These are phyloP conservation scores for Datnioides undecimradiatus DNA, from an alignment of 2,113 vertebrate species.

Conservation along the genomic window DNA sequence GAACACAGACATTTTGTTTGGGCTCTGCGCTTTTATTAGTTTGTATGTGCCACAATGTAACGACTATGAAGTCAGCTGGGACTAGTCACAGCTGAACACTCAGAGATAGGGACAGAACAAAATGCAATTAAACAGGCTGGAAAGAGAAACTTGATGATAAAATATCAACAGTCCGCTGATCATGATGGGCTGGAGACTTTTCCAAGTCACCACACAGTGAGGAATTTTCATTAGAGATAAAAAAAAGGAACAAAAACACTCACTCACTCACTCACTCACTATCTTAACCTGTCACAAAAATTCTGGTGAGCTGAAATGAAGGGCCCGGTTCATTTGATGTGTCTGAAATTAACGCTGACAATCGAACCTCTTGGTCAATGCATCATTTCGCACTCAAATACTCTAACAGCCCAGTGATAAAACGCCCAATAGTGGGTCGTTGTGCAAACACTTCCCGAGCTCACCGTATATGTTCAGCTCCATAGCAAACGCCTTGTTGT, in stretches of 20 bases:
- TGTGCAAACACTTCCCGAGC: conserved; percentile 23
- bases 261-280: conserved; percentile 40
- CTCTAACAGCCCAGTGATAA: conserved; percentile 22
- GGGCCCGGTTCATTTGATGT: conserved; percentile 19
- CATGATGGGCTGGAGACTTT: conserved; percentile 4
- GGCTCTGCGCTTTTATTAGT: conserved; percentile 4
- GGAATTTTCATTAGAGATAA: conserved; percentile 25
- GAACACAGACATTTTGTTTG: conserved; percentile 27
- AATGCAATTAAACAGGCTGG: conserved; percentile 31
- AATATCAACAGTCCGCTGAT: conserved; percentile 25
- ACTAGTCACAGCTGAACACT: conserved; percentile 24
- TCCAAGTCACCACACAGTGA: conserved; percentile 10
- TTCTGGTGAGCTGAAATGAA: conserved; percentile 11
- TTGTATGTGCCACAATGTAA: conserved; percentile 26
- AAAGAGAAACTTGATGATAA: conserved; percentile 11
- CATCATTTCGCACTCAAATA: conserved; percentile 37
- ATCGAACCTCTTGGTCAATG: neutral
- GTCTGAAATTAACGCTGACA: conserved; percentile 34
- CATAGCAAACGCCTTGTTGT: conserved; percentile 17
- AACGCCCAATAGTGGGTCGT: neutral
- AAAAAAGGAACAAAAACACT: neutral
- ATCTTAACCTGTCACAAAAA: conserved; percentile 23
- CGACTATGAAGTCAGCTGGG: conserved; percentile 26
- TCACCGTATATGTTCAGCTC: conserved; percentile 10
- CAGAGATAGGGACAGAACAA: conserved; percentile 17